Conservation (phyloP, 92 coral and sea anemone genomes). For the Bergia puertoricense region DNA sequence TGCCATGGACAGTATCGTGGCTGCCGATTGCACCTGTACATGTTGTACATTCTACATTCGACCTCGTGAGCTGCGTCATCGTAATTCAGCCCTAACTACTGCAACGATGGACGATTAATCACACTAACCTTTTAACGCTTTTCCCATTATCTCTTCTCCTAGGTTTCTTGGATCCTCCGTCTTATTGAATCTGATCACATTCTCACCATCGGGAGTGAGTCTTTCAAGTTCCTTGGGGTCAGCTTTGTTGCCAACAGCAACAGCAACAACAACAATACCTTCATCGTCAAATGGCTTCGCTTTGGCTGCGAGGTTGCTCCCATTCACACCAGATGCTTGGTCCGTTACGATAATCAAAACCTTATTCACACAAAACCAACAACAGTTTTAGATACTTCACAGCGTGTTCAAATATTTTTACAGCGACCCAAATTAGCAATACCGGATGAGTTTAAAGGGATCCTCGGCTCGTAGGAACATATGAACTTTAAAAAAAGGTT, state of each 20-base stretch:
- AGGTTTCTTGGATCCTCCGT: conserved; percentile 58
- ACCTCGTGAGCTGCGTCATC: too few species aligned
- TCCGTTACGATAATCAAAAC: not conserved
- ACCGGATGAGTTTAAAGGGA: not conserved
- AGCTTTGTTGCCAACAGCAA: conserved; percentile 44
- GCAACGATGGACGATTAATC: too few species aligned
- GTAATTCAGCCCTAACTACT: too few species aligned
- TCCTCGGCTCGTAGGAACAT: too few species aligned
- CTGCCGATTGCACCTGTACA: too few species aligned
- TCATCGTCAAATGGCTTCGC: conserved; percentile 39
- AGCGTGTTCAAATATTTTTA: not conserved
- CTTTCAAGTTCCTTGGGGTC: conserved; percentile 40
- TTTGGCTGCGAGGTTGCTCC: not conserved
- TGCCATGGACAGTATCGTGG: too few species aligned
- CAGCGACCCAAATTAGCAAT: not conserved
- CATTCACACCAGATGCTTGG: not conserved
- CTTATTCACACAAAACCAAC: not conserved
- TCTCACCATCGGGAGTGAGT: conserved; percentile 52
- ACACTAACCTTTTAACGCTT: conserved; percentile 57
- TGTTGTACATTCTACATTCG: too few species aligned
- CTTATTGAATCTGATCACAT: conserved; percentile 61
- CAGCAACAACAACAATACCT: conserved; percentile 47
- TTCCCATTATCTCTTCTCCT: conserved; percentile 60
- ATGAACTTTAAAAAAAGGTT: too few species aligned
- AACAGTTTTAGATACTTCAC: not conserved